Base-by-base conservation (phyloP, 2,797 vertebrate species). In the Halcyon smyrnensis region DNA sequence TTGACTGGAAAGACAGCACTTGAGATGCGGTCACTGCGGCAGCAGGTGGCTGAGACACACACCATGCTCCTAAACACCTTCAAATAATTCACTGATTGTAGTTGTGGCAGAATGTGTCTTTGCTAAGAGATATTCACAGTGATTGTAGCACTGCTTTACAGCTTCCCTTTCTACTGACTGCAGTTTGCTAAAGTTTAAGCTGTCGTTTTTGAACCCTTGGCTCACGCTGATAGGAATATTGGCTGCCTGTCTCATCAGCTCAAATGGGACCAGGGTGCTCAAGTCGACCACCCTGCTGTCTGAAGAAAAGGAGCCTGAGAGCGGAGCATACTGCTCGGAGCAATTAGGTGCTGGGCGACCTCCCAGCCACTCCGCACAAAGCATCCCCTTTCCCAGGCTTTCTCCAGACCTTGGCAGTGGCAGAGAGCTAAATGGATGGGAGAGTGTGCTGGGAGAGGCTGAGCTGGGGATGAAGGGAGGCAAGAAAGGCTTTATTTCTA, bases 301-400 rank as follows among this genome's bases (percentile, higher is more conserved):
- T 90, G 75, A 46, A 86, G 85, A 20, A 69, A 51, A 76, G 62
- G 80, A 89, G 87, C 67, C 90, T 94, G 93, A 76, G 89, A 95
- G 94, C 87, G 67, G 67, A 91, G 83, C 92, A 50, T 51, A 41
- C 51, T 1, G 3, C 87, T 50, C 2, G 24, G 82, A 95, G 64
- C 74, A 59, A 9, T 93, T 85, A 36, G 5, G 9, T 76, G n/a
- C 77, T 93, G 91, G 43, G 70, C 74, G 95, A 95, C 77, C 89
- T 94, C 75, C 59, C 63, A 82, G 59, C 56, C 2, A 0, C 87
- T 81, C 50, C 60, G 43, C 43, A 18, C 77, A 32, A 36, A 68
- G 63, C 74, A 67, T 81, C 76, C 74, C 53, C 51, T 91, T 96
- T 96, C 96, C 91, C 95, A 95, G 68, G 85, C 87, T 75, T 95